These are phyloP conservation scores for Bombus affinis DNA, from an alignment of 1,140 invertebrate species.

Conservation along the genomic window DNA sequence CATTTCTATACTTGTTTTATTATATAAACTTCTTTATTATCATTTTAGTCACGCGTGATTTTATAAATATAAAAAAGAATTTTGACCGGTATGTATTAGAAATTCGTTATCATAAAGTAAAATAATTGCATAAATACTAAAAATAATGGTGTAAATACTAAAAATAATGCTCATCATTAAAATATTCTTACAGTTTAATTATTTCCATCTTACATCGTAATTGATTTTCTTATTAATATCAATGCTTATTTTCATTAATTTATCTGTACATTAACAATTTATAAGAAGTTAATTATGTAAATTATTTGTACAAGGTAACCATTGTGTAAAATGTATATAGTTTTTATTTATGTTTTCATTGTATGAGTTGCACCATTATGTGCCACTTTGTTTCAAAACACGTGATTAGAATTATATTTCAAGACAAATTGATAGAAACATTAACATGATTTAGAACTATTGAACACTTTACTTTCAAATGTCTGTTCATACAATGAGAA, in stretches of 20 bases:
- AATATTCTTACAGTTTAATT: constrained; percentile 55
- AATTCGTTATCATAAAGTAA: constrained; percentile 27
- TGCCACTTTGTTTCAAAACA: background rate
- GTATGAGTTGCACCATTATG: background rate
- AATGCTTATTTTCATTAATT: constrained; percentile 42
- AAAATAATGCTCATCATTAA: constrained; percentile 42
- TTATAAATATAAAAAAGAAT: constrained; percentile 62
- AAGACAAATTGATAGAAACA: constrained; percentile 12
- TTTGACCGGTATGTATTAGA: constrained; percentile 51
- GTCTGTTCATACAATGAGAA: constrained; percentile 25
- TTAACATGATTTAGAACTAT: constrained; percentile 30
- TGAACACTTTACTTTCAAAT: constrained; percentile 24
- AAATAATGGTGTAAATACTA: constrained; percentile 57
- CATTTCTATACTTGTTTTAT: background rate
- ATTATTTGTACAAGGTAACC: constrained; percentile 58
- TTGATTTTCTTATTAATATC: constrained; percentile 33
- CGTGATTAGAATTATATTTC: background rate
- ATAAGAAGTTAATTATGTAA: constrained; percentile 44
- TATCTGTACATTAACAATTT: constrained; percentile 61
- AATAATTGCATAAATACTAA: constrained; percentile 56
- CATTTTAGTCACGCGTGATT: background rate
- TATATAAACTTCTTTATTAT: constrained; percentile 1
- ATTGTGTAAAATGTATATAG: constrained; percentile 48
- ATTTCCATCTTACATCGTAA: constrained; percentile 53
- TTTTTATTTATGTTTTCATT: background rate